Evolutionary conservation across 1,140 invertebrate species (phyloP).

Genomic region (Parapsyche elsis): DNA sequence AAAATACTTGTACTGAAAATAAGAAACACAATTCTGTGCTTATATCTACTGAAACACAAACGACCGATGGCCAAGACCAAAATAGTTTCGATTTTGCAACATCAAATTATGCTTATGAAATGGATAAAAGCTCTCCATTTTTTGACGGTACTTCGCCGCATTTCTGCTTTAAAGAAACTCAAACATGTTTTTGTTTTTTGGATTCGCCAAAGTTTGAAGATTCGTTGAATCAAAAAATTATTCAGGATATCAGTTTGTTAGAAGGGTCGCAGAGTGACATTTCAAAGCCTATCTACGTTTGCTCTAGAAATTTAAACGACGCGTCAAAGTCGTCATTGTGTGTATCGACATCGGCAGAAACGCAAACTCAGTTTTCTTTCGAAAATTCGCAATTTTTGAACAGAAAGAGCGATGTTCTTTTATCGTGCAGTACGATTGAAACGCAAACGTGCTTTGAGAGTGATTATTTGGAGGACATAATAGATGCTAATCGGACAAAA

Average conservation of each 20-base stretch:
- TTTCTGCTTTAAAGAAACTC: slow-evolving; percentile 42
- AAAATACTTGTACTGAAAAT: background rate
- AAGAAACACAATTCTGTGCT: background rate
- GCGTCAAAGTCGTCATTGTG: background rate
- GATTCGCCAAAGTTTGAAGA: slow-evolving; percentile 17
- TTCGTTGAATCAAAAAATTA: background rate
- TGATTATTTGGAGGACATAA: background rate
- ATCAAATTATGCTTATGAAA: slow-evolving; percentile 2
- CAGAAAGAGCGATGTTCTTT: slow-evolving; percentile 42
- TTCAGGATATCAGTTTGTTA: background rate
- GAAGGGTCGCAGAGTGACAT: background rate
- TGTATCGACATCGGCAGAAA: background rate
- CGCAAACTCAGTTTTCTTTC: slow-evolving; percentile 16
- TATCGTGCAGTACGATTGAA: slow-evolving; percentile 38
- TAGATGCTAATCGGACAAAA: background rate
- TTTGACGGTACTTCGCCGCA: slow-evolving; percentile 8
- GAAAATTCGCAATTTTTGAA: slow-evolving; percentile 25
- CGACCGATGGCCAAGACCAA: background rate
- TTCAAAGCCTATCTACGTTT: background rate
- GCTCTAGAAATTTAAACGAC: background rate
- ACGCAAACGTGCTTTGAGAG: slow-evolving; percentile 43
- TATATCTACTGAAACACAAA: slow-evolving; percentile 43
- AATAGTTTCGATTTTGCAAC: background rate
- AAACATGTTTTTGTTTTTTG: slow-evolving; percentile 32
- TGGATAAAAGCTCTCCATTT: background rate